Percentiles rank a stretch among this genome's conserved stretches.
Conservation (phyloP, 2,888 invertebrate genomes). For the Lordiphosa fenestrarum region DNA sequence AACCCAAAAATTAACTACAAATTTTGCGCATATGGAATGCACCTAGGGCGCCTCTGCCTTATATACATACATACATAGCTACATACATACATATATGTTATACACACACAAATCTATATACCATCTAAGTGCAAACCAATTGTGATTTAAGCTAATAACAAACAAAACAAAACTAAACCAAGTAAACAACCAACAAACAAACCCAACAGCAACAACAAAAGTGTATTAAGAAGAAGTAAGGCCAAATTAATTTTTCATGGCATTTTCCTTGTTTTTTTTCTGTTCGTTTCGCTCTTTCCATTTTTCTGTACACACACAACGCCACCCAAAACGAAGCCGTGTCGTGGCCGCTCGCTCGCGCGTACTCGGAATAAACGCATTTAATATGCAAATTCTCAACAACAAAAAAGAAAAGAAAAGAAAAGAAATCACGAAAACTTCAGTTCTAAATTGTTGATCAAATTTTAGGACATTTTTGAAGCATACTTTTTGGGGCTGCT, state of each 20-base stretch:
- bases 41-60: constrained; percentile 39
- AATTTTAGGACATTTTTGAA: too few relatives aligned
- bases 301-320: constrained; percentile 72
- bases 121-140: constrained; percentile 54
- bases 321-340: constrained; percentile 63
- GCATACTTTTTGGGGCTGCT: too few relatives aligned
- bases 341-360: constrained; percentile 29
- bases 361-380: constrained; percentile 38
- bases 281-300: constrained; percentile 24
- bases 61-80: constrained; percentile 20
- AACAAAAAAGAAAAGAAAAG: constrained; percentile 26
- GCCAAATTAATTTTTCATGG: constrained; percentile 40
- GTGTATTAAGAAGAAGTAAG: constrained; percentile 35
- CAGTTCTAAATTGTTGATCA: neutral
- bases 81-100: constrained; percentile 31
- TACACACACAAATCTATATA: constrained; percentile 45
- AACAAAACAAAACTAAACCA: constrained; percentile 16
- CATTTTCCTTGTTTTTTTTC: constrained; percentile 15
- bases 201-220: constrained; percentile 17
- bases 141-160: constrained; percentile 62
- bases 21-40: constrained; percentile 65
- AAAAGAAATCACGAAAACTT: neutral
- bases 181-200: constrained; percentile 5
- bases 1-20: constrained; percentile 19
- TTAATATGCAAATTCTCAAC: constrained; percentile 29